phyloP scores from a whole-genome alignment of 2,797 vertebrate genomes.

The Crax fasciolata region DNA sequence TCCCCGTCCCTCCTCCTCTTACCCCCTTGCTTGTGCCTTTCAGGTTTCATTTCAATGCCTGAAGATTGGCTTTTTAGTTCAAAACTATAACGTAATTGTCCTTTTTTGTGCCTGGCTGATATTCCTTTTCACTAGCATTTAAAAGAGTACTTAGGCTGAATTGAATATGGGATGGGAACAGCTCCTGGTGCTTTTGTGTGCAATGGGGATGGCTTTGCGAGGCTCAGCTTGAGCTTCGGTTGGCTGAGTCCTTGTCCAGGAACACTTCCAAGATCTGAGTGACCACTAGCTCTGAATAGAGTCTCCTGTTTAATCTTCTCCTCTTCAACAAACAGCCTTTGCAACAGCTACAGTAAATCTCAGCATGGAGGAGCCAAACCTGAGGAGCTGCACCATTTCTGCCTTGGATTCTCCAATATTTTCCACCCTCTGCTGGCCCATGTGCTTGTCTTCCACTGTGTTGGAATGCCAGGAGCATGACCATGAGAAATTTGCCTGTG shows the following conservation, averaged over 20 bases:
- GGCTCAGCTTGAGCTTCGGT: background rate
- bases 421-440: background rate
- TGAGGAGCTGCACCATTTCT: background rate
- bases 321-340: slow-evolving; percentile 56
- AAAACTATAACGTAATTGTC: slow-evolving; percentile 57
- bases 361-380: background rate
- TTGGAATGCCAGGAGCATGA: slow-evolving; percentile 34
- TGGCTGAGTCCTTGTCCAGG: slow-evolving; percentile 42
- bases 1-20: background rate
- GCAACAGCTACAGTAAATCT: slow-evolving; percentile 64
- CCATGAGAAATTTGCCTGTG: slow-evolving; percentile 18
- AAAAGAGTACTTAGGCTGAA: slow-evolving; percentile 56
- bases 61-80: slow-evolving; percentile 54
- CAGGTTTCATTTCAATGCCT: slow-evolving; percentile 56
- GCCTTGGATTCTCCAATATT: slow-evolving; percentile 32
- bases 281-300: slow-evolving; percentile 66
- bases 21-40: slow-evolving; percentile 28
- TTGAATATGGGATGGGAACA: slow-evolving; percentile 58
- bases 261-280: slow-evolving; percentile 74
- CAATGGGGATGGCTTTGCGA: background rate
- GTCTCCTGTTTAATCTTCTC: slow-evolving; percentile 70
- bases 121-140: slow-evolving; percentile 55
- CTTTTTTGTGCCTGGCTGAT: slow-evolving; percentile 54
- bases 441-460: slow-evolving; percentile 26
- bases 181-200: slow-evolving; percentile 52